These are phyloP conservation scores for Triplophysa siluroides DNA, from an alignment of 2,113 vertebrate species.

Conservation along the genomic window DNA sequence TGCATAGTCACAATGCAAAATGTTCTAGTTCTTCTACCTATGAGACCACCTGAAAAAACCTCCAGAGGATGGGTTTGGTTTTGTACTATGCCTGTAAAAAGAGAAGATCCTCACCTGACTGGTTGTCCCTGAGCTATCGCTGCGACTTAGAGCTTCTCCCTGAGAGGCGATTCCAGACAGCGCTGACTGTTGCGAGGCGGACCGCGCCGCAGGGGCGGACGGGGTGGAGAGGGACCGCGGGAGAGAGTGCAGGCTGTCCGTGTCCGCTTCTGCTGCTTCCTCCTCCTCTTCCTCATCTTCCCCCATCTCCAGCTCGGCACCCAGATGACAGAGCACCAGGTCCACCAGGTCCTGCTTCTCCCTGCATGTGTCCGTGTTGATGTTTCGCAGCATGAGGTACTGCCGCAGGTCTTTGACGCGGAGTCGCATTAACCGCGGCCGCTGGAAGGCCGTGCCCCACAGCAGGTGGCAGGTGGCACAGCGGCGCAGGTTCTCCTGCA, in stretches of 20 bases:
- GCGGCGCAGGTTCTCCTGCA: conserved; percentile 86
- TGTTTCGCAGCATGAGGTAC: conserved; percentile 92
- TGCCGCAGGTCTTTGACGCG: conserved; percentile 93
- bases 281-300: conserved; percentile 60
- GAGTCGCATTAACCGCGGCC: conserved; percentile 89
- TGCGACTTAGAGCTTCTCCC: conserved; percentile 79
- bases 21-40: too few species aligned
- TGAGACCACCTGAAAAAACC: too few species aligned
- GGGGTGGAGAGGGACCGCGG: conserved; percentile 64
- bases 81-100: too few species aligned
- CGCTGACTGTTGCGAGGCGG: conserved; percentile 77
- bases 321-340: conserved; percentile 88
- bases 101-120: conserved; percentile 74
- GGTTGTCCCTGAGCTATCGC: conserved; percentile 80
- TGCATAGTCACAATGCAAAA: too few species aligned
- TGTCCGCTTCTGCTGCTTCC: conserved; percentile 54
- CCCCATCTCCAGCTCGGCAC: conserved; percentile 65
- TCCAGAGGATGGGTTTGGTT: too few species aligned
- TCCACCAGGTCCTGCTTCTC: conserved; percentile 98
- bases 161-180: conserved; percentile 76
- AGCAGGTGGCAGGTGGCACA: conserved; percentile 90
- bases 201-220: conserved; percentile 63
- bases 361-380: conserved; percentile 89
- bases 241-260: conserved; percentile 75
- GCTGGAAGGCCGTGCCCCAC: conserved; percentile 89